Base-by-base conservation (phyloP, 2,888 invertebrate genomes). In the Himalopsyche tibetana region DNA sequence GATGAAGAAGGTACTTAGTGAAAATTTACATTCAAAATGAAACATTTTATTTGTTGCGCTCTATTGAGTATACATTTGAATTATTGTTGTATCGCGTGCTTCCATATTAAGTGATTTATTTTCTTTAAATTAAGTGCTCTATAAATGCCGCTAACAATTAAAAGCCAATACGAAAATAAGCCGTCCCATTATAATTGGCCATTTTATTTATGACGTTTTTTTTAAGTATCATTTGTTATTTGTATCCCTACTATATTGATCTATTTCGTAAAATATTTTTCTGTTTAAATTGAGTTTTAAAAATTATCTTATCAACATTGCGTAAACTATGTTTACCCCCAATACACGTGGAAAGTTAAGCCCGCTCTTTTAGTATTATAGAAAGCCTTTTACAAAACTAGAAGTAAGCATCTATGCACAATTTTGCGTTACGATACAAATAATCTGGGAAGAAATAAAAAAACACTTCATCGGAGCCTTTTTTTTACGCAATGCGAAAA, bases 61-160 rank as follows among this genome's bases (percentile, higher is more conserved):
- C 9, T 56, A 19, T 15, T 6, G 19, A 28, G 28, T 63, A 63
- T n/a, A n/a, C n/a, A n/a, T 63, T 63, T 5, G 11, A 55, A 55
- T 15, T 63, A 56, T 2, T 63, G 19, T 63, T 19, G 63, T 19
- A 63, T 63, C 63, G 63, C 63, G 63, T 63, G 63, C 19, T 63
- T 15, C 19, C 63, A 9, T 0, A 11, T 19, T 63, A 19, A 19
- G 2, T 63, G 63, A 63, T 63, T 63, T 63, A 63, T 63, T 63
- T 63, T 63, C 63, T 19, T 63, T 63, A 63, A 63, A 63, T 63
- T 63, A 63, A 63, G 19, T 63, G 63, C 19, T 63, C 63, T 5
- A 63, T 63, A 19, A 63, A 63, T 8, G 19, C 19, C 63, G 63
- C 4, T 11, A 63, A 63, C 19, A 19, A 28, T 28, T 63, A 2